Base-by-base conservation (phyloP, 23 tunicate species). In the Aplidium turbinatum region DNA sequence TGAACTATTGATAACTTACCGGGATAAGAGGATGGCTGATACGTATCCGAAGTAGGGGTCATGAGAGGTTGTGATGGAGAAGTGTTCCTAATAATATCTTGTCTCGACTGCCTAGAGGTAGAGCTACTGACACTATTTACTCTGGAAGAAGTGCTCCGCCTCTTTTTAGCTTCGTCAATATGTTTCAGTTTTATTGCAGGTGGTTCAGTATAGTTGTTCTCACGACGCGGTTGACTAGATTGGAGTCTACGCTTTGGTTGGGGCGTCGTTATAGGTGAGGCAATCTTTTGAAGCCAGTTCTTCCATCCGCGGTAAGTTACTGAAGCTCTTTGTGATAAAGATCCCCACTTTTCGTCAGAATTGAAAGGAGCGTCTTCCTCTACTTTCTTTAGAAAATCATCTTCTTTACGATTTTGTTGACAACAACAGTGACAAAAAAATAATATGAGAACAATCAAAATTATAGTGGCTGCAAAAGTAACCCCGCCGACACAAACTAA, bases 191-290 rank as follows among this genome's bases (percentile, higher is more conserved):
- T 30, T 25, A 61, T 21, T 1, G 76, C 50, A 23, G 89, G 89
- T 28, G 89, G 69, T 38, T 74, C 81, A 4, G 63, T 20, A 46
- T 83, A 83, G n/a, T 83, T 64, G 58, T 74, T 83, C 35, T 31
- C 53, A 20, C 70, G 66, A 31, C 78, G 71, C 28, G 32, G 50
- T 4, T 38, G 72, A 35, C 61, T 51, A 0, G 40, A 1, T 22
- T 5, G 13, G 2, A 18, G 28, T 9, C 21, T 38, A 4, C 35
- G 35, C 22, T 65, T 38, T 27, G 4, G 25, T 7, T 35, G 69
- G 57, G 39, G 87, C 35, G 48, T 54, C n/a, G 1, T 73, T 27
- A 36, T 53, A 64, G 40, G 87, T 39, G 63, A 47, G 32, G 29
- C 38, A 35, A 13, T 35, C 32, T 48, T 63, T 20, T 3, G 62